A percentile compares a stretch with the other conserved stretches of the same genome.
Evolutionary conservation across 2,888 invertebrate genomes (phyloP).

Genomic region (Habrosyne pyritoides): DNA sequence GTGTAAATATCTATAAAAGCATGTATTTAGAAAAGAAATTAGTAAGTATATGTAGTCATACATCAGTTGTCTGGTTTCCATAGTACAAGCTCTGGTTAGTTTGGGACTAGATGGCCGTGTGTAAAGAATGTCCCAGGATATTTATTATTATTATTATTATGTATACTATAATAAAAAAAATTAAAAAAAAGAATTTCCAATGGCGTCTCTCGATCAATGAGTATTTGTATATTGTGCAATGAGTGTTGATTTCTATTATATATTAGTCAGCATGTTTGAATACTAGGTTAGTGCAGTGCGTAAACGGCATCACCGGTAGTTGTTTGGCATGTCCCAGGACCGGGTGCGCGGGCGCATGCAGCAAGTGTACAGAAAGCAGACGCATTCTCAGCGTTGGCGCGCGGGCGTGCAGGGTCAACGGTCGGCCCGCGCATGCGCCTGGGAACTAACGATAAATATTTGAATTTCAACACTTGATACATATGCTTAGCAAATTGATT

Average conservation of each 20-base stretch:
- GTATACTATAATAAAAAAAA: no score
- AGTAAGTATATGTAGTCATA: no score
- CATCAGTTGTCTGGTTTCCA: no score
- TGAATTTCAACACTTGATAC: conserved; percentile 82
- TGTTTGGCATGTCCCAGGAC: conserved; percentile 49
- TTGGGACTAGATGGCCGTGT: no score
- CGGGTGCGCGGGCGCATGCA: conserved; percentile 56
- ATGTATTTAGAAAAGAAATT: no score
- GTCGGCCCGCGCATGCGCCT: conserved; percentile 72
- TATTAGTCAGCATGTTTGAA: not conserved
- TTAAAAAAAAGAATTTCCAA: no score
- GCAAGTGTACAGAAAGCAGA: conserved; percentile 58
- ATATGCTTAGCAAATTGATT: conserved; percentile 81
- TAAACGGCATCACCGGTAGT: conserved; percentile 29
- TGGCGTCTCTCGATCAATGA: no score
- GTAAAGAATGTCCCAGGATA: no score
- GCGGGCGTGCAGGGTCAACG: conserved; percentile 76
- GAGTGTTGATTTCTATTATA: not conserved
- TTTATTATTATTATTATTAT: no score
- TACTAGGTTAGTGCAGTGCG: not conserved
- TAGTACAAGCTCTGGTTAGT: no score
- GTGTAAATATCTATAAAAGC: no score
- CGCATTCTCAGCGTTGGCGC: conserved; percentile 55
- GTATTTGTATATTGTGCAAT: no score
- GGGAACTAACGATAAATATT: conserved; percentile 81